These are phyloP conservation scores for Ophion slaviceki DNA, from an alignment of 2,888 invertebrate species.

Conservation along the genomic window DNA sequence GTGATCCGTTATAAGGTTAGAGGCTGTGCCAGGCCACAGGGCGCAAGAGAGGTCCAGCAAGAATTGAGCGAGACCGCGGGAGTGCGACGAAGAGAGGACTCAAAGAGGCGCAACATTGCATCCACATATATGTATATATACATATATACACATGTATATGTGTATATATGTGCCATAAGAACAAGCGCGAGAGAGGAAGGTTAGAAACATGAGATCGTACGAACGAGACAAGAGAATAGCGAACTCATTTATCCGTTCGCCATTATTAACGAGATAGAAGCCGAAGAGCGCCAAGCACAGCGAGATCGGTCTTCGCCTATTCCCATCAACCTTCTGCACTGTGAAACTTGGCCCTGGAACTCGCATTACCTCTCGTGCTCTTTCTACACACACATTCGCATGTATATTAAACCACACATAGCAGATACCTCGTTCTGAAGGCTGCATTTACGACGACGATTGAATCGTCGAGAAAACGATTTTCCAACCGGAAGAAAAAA, in stretches of 20 bases:
- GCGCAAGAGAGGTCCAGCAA: conserved; percentile 60
- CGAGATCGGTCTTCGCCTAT: conserved; percentile 57
- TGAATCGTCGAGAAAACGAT: conserved; percentile 26
- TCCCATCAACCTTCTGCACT: conserved; percentile 57
- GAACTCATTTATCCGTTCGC: conserved; percentile 67
- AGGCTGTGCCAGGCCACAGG: conserved; percentile 70
- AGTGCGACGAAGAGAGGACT: conserved; percentile 37
- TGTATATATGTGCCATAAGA: conserved; percentile 15
- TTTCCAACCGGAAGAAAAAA: conserved; percentile 9
- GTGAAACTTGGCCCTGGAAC: conserved; percentile 56
- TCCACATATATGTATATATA: conserved; percentile 2
- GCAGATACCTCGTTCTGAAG: conserved; percentile 15
- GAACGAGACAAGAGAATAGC: conserved; percentile 67
- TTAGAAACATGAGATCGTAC: conserved; percentile 63
- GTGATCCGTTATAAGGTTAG: conserved; percentile 77
- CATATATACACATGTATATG: conserved; percentile 5
- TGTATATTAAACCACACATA: conserved; percentile 1
- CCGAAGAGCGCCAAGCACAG: conserved; percentile 44
- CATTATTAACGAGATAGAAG: conserved; percentile 65
- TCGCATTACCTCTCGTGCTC: conserved; percentile 41
- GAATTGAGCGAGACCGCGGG: conserved; percentile 48
- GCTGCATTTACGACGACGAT: conserved; percentile 2
- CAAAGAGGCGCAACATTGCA: conserved; percentile 17
- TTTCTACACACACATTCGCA: conserved; percentile 13
- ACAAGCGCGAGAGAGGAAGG: conserved; percentile 51